Percentiles rank a stretch among this genome's conserved stretches.
These are phyloP conservation scores for Leptobrachium ailaonicum DNA, from an alignment of 2,113 vertebrate species.

Conservation along the genomic window DNA sequence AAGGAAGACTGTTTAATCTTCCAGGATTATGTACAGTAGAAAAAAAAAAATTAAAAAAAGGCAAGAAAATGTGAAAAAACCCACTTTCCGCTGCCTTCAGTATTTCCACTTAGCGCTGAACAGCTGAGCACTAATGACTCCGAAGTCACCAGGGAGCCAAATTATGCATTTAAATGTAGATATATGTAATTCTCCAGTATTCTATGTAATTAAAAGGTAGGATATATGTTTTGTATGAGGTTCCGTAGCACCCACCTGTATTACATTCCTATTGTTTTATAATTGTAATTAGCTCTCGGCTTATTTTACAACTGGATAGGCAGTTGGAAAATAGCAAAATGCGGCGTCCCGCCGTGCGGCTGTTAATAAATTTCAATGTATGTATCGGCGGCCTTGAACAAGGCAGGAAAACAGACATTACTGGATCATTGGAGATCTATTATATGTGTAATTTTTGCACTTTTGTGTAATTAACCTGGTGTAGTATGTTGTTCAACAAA, in stretches of 20 bases:
- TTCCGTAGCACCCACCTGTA: background rate
- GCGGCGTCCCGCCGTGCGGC: background rate
- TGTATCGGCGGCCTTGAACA: background rate
- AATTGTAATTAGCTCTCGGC: background rate
- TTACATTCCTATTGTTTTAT: background rate
- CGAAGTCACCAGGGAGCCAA: background rate
- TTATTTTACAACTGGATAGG: background rate
- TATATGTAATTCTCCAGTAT: background rate
- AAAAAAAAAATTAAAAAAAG: too few species aligned
- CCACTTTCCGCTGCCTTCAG: background rate
- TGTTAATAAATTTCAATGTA: background rate
- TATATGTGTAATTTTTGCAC: background rate
- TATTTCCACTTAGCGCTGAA: background rate
- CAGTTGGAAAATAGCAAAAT: background rate
- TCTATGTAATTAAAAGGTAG: background rate
- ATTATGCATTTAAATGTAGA: background rate
- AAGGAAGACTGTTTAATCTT: background rate
- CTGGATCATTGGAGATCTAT: background rate
- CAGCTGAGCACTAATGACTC: background rate
- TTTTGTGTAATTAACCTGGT: conserved; percentile 49
- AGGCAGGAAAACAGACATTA: background rate
- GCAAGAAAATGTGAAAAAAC: too few species aligned
- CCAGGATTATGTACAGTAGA: background rate
- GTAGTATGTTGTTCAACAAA: conserved; percentile 55
- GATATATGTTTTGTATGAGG: background rate